Conservation (phyloP, 64 coral and sea anemone species). For the Stichodactyla mertensii region DNA sequence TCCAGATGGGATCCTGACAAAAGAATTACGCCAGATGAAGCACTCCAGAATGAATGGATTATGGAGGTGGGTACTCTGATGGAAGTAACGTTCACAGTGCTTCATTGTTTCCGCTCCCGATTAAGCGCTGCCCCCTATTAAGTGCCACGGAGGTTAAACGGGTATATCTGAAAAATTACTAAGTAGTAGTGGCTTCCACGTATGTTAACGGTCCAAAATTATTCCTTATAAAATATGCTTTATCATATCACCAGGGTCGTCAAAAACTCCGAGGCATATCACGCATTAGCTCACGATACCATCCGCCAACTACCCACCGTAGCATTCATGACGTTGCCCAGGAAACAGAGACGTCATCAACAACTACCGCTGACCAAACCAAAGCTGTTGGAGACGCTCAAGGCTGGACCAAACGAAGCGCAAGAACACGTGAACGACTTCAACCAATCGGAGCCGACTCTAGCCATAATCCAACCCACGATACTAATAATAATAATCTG, state of each 20-base stretch:
- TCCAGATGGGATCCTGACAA: constrained; percentile 81
- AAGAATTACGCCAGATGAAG: constrained; percentile 86
- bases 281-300: constrained; percentile 45
- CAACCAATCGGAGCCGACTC: constrained; percentile 60
- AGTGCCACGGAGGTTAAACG: no score
- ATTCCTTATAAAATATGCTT: background rate
- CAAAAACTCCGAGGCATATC: constrained; percentile 49
- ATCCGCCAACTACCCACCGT: constrained; percentile 9
- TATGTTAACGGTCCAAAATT: background rate
- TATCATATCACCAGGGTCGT: constrained; percentile 26
- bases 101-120: no score
- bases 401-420: constrained; percentile 52
- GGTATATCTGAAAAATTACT: no score
- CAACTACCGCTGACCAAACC: background rate
- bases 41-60: constrained; percentile 90
- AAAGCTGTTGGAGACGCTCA: constrained; percentile 14
- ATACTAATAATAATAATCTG: constrained; percentile 43
- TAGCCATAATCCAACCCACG: constrained; percentile 13
- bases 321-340: constrained; percentile 13
- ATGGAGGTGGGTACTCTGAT: constrained; percentile 47
- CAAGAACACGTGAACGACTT: constrained; percentile 60
- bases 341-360: background rate
- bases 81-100: no score
- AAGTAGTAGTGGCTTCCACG: no score
- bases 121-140: no score